A percentile compares a stretch with the other conserved stretches of the same genome.
Evolutionary conservation across 1,140 invertebrate genomes (phyloP).

Genomic region (Temnothorax curvispinosus): DNA sequence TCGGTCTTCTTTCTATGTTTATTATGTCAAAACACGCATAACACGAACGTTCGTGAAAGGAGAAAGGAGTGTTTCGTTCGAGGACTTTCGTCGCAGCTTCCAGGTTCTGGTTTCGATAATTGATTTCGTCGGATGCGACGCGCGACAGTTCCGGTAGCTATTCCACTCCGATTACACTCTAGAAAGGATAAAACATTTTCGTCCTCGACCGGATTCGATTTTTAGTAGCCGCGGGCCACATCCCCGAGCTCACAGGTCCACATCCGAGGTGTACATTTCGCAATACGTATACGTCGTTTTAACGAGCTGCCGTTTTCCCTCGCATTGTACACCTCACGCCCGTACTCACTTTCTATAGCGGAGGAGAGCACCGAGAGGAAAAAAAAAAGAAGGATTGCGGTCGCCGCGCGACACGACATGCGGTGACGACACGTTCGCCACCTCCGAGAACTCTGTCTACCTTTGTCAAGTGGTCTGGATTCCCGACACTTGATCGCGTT

Average conservation of each 20-base stretch:
- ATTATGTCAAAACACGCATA: slow-evolving; percentile 7
- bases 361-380: slow-evolving; percentile 28
- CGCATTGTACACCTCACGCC: background rate
- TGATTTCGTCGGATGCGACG: background rate
- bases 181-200: slow-evolving; percentile 26
- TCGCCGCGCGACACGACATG: background rate
- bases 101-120: slow-evolving; percentile 24
- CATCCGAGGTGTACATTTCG: slow-evolving; percentile 9
- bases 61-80: slow-evolving; percentile 9
- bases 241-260: background rate
- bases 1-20: background rate
- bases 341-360: slow-evolving; percentile 49
- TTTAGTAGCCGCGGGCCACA: slow-evolving; percentile 16
- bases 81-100: background rate
- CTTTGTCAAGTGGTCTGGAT: slow-evolving; percentile 15
- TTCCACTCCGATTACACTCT: background rate
- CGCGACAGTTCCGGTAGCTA: background rate
- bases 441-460: slow-evolving; percentile 11
- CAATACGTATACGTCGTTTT: slow-evolving; percentile 12
- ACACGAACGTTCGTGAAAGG: background rate
- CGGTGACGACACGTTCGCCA: slow-evolving; percentile 37
- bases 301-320: slow-evolving; percentile 18
- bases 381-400: slow-evolving; percentile 33
- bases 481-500: background rate
- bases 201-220: slow-evolving; percentile 38